These are phyloP conservation scores for Acridotheres tristis DNA, from an alignment of 2,797 vertebrate genomes.

Conservation along the genomic window DNA sequence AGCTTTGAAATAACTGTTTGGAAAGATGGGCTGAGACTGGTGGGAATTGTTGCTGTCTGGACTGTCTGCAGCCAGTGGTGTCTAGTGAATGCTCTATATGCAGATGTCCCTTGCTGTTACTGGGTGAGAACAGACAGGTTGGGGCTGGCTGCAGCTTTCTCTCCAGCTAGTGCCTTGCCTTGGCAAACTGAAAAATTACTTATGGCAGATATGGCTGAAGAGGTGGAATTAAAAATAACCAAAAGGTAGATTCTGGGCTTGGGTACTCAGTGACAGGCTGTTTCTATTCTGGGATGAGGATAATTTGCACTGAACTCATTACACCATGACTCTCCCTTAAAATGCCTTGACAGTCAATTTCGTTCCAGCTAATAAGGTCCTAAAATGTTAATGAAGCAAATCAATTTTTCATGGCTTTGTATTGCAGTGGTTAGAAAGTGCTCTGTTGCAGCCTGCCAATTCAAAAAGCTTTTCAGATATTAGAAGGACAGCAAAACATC, in stretches of 20 bases:
- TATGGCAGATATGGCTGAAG: background rate
- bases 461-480: conserved; percentile 1
- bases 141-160: background rate
- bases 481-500: background rate
- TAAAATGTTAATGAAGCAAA: conserved; percentile 68
- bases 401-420: conserved; percentile 65
- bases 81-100: background rate
- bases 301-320: conserved; percentile 29
- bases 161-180: background rate
- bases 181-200: background rate
- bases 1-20: background rate
- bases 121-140: background rate
- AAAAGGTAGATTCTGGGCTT: conserved; percentile 26
- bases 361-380: conserved; percentile 45
- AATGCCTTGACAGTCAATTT: conserved; percentile 55
- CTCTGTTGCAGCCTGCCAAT: background rate
- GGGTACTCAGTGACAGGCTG: conserved; percentile 2
- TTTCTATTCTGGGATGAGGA: conserved; percentile 41
- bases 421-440: background rate
- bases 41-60: background rate
- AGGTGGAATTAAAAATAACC: conserved; percentile 26
- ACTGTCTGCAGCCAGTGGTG: background rate
- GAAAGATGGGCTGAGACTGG: background rate
- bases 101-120: background rate
- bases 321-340: conserved; percentile 28